Evolutionary conservation across 2,113 vertebrate genomes (phyloP).

Genomic region (Dasyprocta punctata): DNA sequence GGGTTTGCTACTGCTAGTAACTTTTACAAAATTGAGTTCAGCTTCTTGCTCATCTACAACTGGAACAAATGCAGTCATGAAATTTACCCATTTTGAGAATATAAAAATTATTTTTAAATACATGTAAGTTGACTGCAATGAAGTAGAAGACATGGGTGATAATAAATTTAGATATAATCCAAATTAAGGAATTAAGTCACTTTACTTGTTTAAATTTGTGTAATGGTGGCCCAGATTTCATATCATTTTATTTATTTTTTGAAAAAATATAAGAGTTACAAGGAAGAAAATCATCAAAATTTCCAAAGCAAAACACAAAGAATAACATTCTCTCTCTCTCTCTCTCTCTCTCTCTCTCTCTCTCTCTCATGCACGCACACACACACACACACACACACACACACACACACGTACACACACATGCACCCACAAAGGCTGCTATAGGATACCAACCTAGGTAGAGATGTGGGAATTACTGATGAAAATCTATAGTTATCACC

Average conservation of each 20-base stretch:
- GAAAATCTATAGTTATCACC: too few species aligned
- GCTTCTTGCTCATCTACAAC: not conserved
- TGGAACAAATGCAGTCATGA: not conserved
- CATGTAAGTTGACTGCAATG: not conserved
- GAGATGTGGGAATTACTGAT: too few species aligned
- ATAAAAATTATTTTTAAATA: not conserved
- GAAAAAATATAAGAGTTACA: not conserved
- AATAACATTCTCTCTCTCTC: not conserved
- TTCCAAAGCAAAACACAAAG: slow-evolving; percentile 21
- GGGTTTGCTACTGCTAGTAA: not conserved
- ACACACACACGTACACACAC: too few species aligned
- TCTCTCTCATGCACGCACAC: too few species aligned
- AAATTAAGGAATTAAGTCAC: not conserved
- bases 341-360: too few species aligned
- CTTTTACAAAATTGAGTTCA: not conserved
- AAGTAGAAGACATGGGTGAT: not conserved
- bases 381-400: too few species aligned
- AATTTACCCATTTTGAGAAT: slow-evolving; percentile 7
- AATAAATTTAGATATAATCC: not conserved
- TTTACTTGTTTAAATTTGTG: not conserved
- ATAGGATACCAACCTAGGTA: not conserved
- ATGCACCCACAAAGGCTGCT: not conserved
- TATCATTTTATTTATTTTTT: not conserved
- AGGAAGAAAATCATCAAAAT: not conserved
- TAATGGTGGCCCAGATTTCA: not conserved